These are phyloP conservation scores for Antechinus flavipes DNA, from an alignment of 2,113 vertebrate genomes.

Conservation along the genomic window DNA sequence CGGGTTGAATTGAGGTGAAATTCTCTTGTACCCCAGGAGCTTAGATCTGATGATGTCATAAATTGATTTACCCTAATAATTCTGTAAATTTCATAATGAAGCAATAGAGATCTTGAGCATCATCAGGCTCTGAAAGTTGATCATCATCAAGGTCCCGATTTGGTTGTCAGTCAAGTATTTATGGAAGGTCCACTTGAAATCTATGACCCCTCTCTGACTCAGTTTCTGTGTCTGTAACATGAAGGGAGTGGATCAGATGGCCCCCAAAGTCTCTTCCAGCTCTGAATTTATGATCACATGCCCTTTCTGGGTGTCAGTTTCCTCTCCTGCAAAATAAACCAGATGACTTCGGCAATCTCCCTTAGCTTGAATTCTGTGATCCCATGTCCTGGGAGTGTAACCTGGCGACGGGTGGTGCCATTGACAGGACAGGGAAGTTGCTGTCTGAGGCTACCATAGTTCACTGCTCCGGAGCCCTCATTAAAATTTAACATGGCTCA, in stretches of 20 bases:
- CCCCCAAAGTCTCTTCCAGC: too few relatives aligned
- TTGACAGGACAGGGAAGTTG: not conserved
- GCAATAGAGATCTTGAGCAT: not conserved
- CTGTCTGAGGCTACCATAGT: not conserved
- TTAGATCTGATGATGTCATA: not conserved
- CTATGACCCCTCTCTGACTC: too few relatives aligned
- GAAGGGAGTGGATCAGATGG: not conserved
- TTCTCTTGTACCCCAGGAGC: not conserved
- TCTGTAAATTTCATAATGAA: not conserved
- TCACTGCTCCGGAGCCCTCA: constrained; percentile 11
- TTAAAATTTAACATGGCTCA: constrained; percentile 43
- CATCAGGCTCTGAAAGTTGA: not conserved
- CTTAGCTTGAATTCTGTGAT: not conserved
- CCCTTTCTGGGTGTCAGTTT: not conserved
- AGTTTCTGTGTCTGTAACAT: too few relatives aligned
- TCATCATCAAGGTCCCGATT: not conserved
- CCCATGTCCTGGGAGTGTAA: not conserved
- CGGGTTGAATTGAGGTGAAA: not conserved
- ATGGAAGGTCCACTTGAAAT: too few relatives aligned
- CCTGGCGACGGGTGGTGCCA: not conserved
- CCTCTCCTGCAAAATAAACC: not conserved
- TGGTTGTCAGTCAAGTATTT: not conserved
- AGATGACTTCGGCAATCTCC: not conserved
- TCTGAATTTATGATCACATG: not conserved
- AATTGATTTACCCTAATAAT: not conserved